A percentile compares a stretch with the other conserved stretches of the same genome.
phyloP scores from a whole-genome alignment of 1,140 invertebrate genomes.

The Drosophila pandora region DNA sequence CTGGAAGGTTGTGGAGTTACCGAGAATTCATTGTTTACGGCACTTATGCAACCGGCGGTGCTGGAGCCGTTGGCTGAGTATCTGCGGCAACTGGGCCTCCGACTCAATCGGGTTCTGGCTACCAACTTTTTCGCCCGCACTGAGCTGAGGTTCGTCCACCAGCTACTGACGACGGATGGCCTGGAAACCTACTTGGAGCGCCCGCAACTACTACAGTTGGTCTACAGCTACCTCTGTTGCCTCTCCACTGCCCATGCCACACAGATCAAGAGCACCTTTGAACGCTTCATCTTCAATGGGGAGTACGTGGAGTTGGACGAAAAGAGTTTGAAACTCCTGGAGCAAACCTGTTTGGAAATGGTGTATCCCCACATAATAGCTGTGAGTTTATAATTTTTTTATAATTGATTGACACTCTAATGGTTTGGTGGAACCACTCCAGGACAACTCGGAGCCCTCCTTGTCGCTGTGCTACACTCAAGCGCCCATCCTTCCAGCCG shows the following conservation, averaged over 20 bases:
- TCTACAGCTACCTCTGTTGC: conserved; percentile 72
- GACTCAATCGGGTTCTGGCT: conserved; percentile 60
- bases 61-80: conserved; percentile 63
- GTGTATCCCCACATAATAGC: conserved; percentile 73
- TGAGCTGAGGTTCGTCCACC: conserved; percentile 72
- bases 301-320: conserved; percentile 56
- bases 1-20: conserved; percentile 17
- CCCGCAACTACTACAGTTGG: conserved; percentile 63
- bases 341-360: conserved; percentile 64
- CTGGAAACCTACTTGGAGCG: conserved; percentile 60
- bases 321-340: conserved; percentile 54
- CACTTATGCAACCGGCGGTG: conserved; percentile 56
- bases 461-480: conserved; percentile 64
- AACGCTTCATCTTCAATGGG: conserved; percentile 68
- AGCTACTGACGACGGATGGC: conserved; percentile 62
- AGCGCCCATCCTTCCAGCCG: conserved; percentile 62
- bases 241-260: conserved; percentile 60
- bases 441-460: conserved; percentile 72
- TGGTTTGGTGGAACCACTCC: not conserved
- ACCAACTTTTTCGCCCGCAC: conserved; percentile 77
- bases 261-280: conserved; percentile 73
- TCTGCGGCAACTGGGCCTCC: conserved; percentile 42
- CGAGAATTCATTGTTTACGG: conserved; percentile 41
- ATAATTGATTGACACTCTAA: not conserved
- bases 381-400: conserved; percentile 35